Evolutionary conservation across 2,888 invertebrate species (phyloP).

Genomic region (Chloromyia formosa): DNA sequence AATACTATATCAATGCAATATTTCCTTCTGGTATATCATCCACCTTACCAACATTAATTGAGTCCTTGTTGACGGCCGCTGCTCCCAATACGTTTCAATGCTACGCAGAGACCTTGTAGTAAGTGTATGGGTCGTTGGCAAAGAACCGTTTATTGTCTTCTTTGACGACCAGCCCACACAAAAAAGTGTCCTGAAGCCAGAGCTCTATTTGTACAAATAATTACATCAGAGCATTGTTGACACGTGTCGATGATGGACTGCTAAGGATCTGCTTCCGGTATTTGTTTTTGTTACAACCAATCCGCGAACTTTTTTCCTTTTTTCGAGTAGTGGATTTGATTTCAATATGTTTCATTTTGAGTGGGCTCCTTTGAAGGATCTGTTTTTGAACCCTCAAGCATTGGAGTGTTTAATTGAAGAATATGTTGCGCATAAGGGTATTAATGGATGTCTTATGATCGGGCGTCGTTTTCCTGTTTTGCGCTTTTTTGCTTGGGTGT

Average conservation of each 20-base stretch:
- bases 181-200: constrained; percentile 15
- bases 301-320: no score
- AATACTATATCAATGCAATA: neutral
- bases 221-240: constrained; percentile 43
- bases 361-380: no score
- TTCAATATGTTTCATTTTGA: constrained; percentile 46
- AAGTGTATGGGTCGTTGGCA: neutral
- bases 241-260: constrained; percentile 44
- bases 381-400: neutral
- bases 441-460: neutral
- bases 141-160: neutral
- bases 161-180: neutral
- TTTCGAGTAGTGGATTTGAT: constrained; percentile 34
- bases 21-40: neutral
- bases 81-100: neutral
- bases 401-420: neutral
- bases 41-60: neutral
- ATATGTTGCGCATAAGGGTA: neutral
- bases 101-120: no score
- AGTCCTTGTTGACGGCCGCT: neutral
- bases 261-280: constrained; percentile 48
- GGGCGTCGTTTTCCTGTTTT: neutral
- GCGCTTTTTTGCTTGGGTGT: neutral
- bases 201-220: constrained; percentile 43
- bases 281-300: constrained; percentile 45